A percentile compares a stretch with the other conserved stretches of the same genome.
These are phyloP conservation scores for Pammene fasciana DNA, from an alignment of 2,888 invertebrate genomes.

Conservation along the genomic window DNA sequence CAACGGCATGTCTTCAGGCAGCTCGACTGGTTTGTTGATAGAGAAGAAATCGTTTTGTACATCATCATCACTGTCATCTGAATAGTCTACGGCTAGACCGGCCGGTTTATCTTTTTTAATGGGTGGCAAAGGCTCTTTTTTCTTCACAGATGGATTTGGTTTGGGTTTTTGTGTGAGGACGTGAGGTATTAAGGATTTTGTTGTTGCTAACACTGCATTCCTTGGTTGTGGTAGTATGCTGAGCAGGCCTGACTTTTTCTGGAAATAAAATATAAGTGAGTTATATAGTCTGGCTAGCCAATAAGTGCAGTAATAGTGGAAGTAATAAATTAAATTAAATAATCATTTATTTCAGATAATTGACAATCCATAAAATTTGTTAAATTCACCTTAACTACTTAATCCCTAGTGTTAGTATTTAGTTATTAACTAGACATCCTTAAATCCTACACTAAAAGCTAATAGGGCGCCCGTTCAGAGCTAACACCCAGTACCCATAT, in stretches of 20 bases:
- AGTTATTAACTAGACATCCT: too few relatives aligned
- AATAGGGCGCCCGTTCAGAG: too few relatives aligned
- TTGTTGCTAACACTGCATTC: constrained; percentile 63
- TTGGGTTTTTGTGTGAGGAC: constrained; percentile 73
- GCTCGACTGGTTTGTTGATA: constrained; percentile 74
- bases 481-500: too few relatives aligned
- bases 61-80: constrained; percentile 79
- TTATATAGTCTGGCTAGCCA: too few relatives aligned
- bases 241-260: constrained; percentile 87
- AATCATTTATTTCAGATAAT: too few relatives aligned
- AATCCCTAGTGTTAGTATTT: too few relatives aligned
- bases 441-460: too few relatives aligned
- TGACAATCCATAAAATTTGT: too few relatives aligned
- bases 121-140: constrained; percentile 53
- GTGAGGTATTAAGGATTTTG: constrained; percentile 74
- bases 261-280: constrained; percentile 50
- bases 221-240: constrained; percentile 88
- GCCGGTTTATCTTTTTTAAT: constrained; percentile 56
- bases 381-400: too few relatives aligned
- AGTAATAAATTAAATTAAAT: too few relatives aligned
- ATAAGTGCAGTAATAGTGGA: too few relatives aligned
- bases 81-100: constrained; percentile 57
- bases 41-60: constrained; percentile 82
- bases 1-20: constrained; percentile 65
- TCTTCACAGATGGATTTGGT: constrained; percentile 56